Conservation (phyloP, 2,113 vertebrate species). For the Bombycilla garrulus region DNA sequence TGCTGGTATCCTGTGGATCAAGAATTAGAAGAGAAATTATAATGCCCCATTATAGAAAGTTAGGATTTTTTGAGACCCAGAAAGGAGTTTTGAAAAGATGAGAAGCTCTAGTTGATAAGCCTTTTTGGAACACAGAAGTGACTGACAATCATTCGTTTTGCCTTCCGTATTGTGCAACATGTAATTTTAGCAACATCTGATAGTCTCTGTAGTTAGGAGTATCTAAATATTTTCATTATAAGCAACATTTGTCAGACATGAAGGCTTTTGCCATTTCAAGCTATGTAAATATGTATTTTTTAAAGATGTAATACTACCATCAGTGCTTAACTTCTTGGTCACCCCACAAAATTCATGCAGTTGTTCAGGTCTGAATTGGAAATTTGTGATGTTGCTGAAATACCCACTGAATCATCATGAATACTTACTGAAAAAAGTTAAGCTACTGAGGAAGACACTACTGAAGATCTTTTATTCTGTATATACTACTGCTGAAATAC, state of each 20-base stretch:
- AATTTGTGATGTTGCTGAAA: neutral
- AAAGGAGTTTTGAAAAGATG: neutral
- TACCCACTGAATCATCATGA: neutral
- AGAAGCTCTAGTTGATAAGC: neutral
- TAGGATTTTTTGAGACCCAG: neutral
- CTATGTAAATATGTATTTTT: neutral
- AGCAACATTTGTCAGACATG: neutral
- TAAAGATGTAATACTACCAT: neutral
- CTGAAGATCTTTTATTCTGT: neutral
- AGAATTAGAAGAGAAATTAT: neutral
- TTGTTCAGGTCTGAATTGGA: neutral
- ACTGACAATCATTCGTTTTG: neutral
- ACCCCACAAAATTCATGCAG: neutral
- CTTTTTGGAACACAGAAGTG: neutral
- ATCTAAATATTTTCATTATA: constrained; percentile 26
- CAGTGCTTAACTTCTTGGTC: neutral
- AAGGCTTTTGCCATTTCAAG: neutral
- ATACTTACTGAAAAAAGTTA: neutral
- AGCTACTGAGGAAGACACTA: neutral
- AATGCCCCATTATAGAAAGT: neutral
- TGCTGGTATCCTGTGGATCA: neutral
- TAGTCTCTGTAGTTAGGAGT: neutral
- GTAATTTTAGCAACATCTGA: constrained; percentile 16
- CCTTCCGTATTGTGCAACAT: neutral
- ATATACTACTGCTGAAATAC: neutral